phyloP scores from a whole-genome alignment of 2,113 vertebrate genomes.

The Phalacrocorax aristotelis region DNA sequence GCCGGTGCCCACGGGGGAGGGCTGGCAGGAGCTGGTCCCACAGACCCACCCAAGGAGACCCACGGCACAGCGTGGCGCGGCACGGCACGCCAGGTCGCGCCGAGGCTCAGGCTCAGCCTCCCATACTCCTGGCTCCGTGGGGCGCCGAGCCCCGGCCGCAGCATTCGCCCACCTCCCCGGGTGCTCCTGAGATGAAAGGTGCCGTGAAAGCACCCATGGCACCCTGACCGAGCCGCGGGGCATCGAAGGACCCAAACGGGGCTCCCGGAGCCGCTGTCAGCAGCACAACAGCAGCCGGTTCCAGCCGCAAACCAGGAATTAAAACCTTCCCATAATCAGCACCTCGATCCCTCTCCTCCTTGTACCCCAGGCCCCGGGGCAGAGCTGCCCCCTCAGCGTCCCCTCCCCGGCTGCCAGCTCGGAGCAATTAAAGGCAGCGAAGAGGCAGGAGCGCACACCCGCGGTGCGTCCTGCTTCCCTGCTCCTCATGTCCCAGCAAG shows the following conservation, averaged over 20 bases:
- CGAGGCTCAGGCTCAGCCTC: neutral
- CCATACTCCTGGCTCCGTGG: fast-evolving
- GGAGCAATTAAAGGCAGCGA: neutral
- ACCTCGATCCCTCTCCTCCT: neutral
- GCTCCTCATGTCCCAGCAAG: neutral
- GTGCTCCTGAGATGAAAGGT: neutral
- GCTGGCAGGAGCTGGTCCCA: neutral
- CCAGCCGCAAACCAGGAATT: slow-evolving; percentile 6
- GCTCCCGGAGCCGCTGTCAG: neutral
- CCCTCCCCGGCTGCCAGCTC: neutral
- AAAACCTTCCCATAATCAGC: slow-evolving; percentile 1
- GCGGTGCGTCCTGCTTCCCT: neutral
- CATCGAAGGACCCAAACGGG: neutral
- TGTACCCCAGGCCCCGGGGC: neutral
- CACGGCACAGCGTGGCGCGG: neutral
- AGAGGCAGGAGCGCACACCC: neutral
- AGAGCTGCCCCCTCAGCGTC: neutral
- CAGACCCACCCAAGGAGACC: neutral
- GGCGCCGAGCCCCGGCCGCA: neutral
- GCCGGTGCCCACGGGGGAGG: neutral
- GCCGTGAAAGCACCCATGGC: neutral
- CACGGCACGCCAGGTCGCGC: neutral
- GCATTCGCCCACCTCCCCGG: neutral
- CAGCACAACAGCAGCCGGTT: neutral
- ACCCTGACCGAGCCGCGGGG: neutral